Base-by-base conservation (phyloP, 2,888 invertebrate genomes). In the Lepidonotus clava region DNA sequence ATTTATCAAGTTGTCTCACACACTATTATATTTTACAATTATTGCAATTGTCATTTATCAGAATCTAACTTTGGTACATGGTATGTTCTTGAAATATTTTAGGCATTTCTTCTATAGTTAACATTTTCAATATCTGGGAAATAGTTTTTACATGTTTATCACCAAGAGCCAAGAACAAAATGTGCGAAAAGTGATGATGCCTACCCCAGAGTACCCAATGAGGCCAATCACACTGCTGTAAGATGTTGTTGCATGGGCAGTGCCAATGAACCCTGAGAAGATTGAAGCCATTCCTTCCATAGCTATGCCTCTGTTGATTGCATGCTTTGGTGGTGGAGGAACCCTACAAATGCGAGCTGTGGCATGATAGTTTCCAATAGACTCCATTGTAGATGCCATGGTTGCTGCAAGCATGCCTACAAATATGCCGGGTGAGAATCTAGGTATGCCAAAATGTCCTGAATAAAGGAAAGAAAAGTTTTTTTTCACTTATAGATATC, bases 161-260 rank as follows among this genome's bases (percentile, higher is more conserved):
- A n/a, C n/a, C n/a, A n/a, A n/a, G n/a, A n/a, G n/a, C n/a, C n/a
- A n/a, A n/a, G n/a, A n/a, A n/a, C n/a, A n/a, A n/a, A n/a, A n/a
- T n/a, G n/a, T n/a, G n/a, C n/a, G n/a, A n/a, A n/a, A n/a, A n/a
- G n/a, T n/a, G n/a, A n/a, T n/a, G n/a, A n/a, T n/a, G 36, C 67
- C 32, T 51, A 85, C 85, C 76, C 85, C 85, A 11, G 85, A 51
- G 51, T 85, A 85, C 18, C 41, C 85, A 18, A 85, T 85, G 76
- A 85, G 76, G 1, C 85, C 85, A 8, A 85, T 85, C 5, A 51
- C 85, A 46, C 18, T 85, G 34, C 85, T 85, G 36, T 85, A 85
- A 1, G 85, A 85, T 1, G 85, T 85, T 0, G 85, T 85, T 2
- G 40, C 71, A 51, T 85, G 85, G 21, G 46, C 38, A 4, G 85